Conservation (phyloP, 2,797 vertebrate genomes). For the Enteromius radiatus region DNA sequence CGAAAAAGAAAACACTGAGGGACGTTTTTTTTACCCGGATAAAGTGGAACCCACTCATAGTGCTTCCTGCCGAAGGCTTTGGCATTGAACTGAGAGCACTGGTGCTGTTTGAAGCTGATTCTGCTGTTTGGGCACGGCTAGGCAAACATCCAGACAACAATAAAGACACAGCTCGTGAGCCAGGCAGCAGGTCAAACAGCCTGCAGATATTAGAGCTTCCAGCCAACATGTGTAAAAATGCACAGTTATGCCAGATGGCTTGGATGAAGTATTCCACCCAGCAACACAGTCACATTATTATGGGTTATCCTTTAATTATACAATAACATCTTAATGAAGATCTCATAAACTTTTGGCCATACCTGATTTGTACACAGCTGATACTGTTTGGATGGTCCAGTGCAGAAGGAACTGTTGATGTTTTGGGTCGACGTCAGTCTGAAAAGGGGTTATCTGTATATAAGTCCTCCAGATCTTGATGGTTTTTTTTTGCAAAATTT, state of each 20-base stretch:
- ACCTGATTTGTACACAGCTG: conserved; percentile 88
- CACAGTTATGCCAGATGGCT: conserved; percentile 46
- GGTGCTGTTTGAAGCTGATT: conserved; percentile 88
- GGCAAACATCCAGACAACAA: conserved; percentile 55
- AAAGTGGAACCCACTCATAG: conserved; percentile 87
- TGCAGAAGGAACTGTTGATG: conserved; percentile 80
- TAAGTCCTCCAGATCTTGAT: neutral
- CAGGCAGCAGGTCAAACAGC: conserved; percentile 47
- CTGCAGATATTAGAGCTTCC: conserved; percentile 54
- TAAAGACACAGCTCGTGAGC: conserved; percentile 53
- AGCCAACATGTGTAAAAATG: conserved; percentile 57
- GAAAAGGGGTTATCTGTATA: conserved; percentile 44
- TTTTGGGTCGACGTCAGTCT: conserved; percentile 83
- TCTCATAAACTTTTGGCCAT: conserved; percentile 49
- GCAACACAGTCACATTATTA: conserved; percentile 31
- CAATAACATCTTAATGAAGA: conserved; percentile 24
- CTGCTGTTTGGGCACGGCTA: conserved; percentile 84
- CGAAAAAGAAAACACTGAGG: conserved; percentile 20
- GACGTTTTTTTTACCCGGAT: conserved; percentile 79
- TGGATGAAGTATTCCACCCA: conserved; percentile 42
- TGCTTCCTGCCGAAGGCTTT: conserved; percentile 86
- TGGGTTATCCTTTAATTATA: conserved; percentile 42
- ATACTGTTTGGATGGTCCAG: conserved; percentile 83
- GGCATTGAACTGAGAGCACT: conserved; percentile 88
- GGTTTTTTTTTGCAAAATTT: neutral